Base-by-base conservation (phyloP, 2,113 vertebrate genomes). In the Chroicocephalus ridibundus region DNA sequence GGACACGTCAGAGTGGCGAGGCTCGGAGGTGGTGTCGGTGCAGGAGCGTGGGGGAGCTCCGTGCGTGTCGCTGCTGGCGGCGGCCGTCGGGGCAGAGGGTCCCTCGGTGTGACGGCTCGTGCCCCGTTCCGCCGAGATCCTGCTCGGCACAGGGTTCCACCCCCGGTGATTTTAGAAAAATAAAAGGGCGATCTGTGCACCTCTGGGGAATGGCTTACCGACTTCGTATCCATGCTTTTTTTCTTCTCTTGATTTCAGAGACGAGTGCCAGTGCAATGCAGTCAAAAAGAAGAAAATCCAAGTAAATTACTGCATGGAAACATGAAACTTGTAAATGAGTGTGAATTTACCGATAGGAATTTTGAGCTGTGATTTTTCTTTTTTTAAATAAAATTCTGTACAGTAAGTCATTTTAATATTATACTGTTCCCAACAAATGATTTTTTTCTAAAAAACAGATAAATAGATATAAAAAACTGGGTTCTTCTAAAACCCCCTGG, bases 261-360 rank as follows among this genome's bases (percentile, higher is more conserved):
- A 98, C 99, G 96, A 98, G 98, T 98, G 98, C 99, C 86, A 99
- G 99, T 97, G 99, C 98, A 80, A 99, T 99, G 91, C 99, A 99
- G 98, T 99, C 99, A 95, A 99, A 99, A 98, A 97, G 99, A 99
- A 99, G 99, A 98, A 99, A 99, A 98, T 99, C 99, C 95, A 99
- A 99, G 98, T 99, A 97, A 98, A 98, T 91, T 97, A 96, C 96
- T 98, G 98, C 97, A 97, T 98, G 85, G 97, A 94, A 96, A 98
- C 98, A 97, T 98, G 98, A 99, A 98, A 98, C 98, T 98, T 99
- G 98, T 99, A 99, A 98, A 99, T 99, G 98, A 97, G 96, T 98
- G 98, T 99, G 98, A 99, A 99, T 98, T 98, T 98, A 97, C 97
- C 97, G 96, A 98, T 98, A 98, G 97, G 97, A 93, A 95, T 98